phyloP scores from a whole-genome alignment of 2,113 vertebrate genomes.

The Tragelaphus imberbis region DNA sequence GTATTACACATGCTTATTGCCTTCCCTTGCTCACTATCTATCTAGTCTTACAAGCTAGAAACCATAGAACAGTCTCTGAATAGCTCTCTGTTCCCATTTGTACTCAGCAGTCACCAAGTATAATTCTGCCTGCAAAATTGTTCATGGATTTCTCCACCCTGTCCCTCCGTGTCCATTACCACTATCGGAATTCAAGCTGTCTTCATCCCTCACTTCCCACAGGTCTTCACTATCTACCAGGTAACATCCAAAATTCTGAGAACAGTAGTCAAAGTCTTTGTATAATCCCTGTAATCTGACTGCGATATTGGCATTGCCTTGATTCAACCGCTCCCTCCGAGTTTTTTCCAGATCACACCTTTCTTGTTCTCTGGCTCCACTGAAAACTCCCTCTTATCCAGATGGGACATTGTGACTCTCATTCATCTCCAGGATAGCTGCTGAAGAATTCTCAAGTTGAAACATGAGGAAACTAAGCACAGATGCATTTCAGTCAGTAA shows the following conservation, averaged over 20 bases:
- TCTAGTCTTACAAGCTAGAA: background rate
- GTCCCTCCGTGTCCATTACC: background rate
- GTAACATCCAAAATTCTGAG: background rate
- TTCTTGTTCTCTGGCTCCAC: background rate
- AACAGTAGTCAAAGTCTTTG: background rate
- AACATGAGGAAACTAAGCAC: background rate
- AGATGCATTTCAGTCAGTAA: background rate
- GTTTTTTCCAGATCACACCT: background rate
- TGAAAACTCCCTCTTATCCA: constrained; percentile 12
- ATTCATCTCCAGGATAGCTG: background rate
- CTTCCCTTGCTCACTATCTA: background rate
- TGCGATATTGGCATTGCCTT: background rate
- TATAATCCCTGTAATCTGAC: background rate
- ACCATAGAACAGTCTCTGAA: background rate
- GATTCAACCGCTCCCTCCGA: background rate
- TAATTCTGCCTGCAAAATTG: background rate
- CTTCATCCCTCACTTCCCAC: background rate
- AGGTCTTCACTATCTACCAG: background rate
- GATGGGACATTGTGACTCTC: background rate
- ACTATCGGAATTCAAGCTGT: background rate
- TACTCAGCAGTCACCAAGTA: background rate
- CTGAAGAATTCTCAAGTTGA: constrained; percentile 27
- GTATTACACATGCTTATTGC: background rate
- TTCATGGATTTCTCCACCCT: background rate
- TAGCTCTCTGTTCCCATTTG: background rate